These are phyloP conservation scores for Eumaeus atala DNA, from an alignment of 1,140 invertebrate species.

Conservation along the genomic window DNA sequence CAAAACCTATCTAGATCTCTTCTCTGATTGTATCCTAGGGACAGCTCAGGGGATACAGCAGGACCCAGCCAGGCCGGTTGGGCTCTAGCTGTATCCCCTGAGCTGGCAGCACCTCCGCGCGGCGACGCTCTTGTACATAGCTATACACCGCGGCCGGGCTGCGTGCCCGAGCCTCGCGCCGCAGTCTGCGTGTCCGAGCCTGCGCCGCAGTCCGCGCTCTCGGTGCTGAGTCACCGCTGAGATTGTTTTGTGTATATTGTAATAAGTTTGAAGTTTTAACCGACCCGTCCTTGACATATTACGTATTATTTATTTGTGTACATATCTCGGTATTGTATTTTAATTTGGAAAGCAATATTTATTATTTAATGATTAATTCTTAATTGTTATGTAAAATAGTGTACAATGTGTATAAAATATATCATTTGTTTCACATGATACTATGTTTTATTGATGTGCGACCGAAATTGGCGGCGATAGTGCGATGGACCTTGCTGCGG, in stretches of 20 bases:
- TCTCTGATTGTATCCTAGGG: too few relatives aligned
- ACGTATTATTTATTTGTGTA: constrained; percentile 18
- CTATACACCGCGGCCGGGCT: too few relatives aligned
- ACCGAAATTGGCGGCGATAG: too few relatives aligned
- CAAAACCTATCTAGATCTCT: too few relatives aligned
- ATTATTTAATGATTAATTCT: constrained; percentile 23
- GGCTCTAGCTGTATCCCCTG: too few relatives aligned
- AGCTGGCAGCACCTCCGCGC: too few relatives aligned
- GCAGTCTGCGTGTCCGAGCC: not conserved
- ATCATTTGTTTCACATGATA: constrained; percentile 13
- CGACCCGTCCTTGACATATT: constrained; percentile 20
- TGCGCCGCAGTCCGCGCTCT: not conserved
- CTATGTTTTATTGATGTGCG: constrained; percentile 8
- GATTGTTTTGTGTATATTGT: not conserved
- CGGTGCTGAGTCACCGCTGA: not conserved
- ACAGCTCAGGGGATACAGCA: too few relatives aligned
- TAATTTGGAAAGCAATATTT: constrained; percentile 31
- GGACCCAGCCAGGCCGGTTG: too few relatives aligned
- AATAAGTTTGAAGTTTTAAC: not conserved
- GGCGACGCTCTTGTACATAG: too few relatives aligned
- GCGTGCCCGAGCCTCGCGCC: too few relatives aligned
- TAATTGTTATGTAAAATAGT: constrained; percentile 30
- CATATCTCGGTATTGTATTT: constrained; percentile 17
- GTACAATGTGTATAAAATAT: constrained; percentile 35
- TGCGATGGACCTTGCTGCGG: too few relatives aligned